Base-by-base conservation (phyloP, 2,888 invertebrate species). In the Halocaridina rubra region DNA sequence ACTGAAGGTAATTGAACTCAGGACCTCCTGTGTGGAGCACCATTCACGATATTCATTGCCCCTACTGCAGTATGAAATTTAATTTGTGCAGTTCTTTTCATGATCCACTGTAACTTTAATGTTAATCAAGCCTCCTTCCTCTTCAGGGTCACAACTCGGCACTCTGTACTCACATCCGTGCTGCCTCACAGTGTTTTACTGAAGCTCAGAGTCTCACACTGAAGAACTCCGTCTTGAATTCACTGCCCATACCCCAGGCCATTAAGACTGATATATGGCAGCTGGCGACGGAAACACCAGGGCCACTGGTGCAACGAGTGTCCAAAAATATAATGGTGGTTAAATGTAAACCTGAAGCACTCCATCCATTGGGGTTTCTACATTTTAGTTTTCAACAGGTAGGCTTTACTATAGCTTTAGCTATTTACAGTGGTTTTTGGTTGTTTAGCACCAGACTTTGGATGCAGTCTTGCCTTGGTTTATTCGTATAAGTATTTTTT, bases 301-400 rank as follows among this genome's bases (percentile, higher is more conserved):
- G 93, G 3, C 94, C 94, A 0, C 90, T 95, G 22, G 94, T 95
- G 3, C 95, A 95, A 90, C 91, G 94, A 88, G 93, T 95, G 30
- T 94, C 94, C 0, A 94, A 94, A 90, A 93, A 93, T 89, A 93
- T 94, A 46, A 93, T 95, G 93, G 94, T 93, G 72, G 94, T 95
- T 1, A 94, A 94, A 90, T 94, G 94, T 90, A 93, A 93, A 90
- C 92, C 93, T 8, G 93, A 93, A 77, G 92, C 93, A 0, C 93
- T 93, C 88, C 93, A 94, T 90, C 94, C 94, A 0, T 91, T 95
- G 27, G 95, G 95, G 10, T 94, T 94, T 90, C 91, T 95, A 46
- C 95, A 95, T 90, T 93, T 94, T 90, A 93, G 93, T 94, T 89
- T 92, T 92, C 89, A 91, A 91, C 79, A 76, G 75, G 82, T 79